These are phyloP conservation scores for Hirundo rustica DNA, from an alignment of 2,797 vertebrate genomes.

Conservation along the genomic window DNA sequence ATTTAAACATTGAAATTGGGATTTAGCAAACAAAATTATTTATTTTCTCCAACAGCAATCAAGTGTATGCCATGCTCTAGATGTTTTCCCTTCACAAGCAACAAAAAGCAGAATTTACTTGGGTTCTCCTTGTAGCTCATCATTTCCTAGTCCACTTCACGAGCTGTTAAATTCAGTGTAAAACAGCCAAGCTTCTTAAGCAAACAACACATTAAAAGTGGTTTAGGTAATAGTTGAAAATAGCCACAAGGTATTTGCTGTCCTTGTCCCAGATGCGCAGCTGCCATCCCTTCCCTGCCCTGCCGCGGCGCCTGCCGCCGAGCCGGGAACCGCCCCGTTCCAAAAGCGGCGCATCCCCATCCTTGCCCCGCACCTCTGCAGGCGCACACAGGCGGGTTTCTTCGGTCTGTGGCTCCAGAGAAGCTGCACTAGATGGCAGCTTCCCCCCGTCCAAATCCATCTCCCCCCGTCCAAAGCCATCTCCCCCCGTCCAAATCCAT, in stretches of 20 bases:
- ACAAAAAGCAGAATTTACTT: not conserved
- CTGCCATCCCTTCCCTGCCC: not conserved
- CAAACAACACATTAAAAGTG: not conserved
- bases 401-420: not conserved
- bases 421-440: constrained; percentile 28
- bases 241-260: not conserved
- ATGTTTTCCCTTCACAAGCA: not conserved
- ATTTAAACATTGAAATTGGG: not conserved
- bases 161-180: not conserved
- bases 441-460: not conserved
- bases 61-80: not conserved
- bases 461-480: not conserved
- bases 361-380: accelerated
- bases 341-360: not conserved
- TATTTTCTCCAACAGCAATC: not conserved
- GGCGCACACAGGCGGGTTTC: accelerated
- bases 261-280: accelerated
- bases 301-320: not conserved
- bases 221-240: not conserved
- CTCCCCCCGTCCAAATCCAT: too few relatives aligned
- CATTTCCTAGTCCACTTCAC: not conserved
- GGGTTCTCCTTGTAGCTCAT: not conserved
- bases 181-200: not conserved
- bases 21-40: not conserved
- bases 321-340: accelerated